Evolutionary conservation across 2,797 vertebrate genomes (phyloP), one percentile per base, ranked within the genome.

Genomic region (Diplodus sargus): DNA sequence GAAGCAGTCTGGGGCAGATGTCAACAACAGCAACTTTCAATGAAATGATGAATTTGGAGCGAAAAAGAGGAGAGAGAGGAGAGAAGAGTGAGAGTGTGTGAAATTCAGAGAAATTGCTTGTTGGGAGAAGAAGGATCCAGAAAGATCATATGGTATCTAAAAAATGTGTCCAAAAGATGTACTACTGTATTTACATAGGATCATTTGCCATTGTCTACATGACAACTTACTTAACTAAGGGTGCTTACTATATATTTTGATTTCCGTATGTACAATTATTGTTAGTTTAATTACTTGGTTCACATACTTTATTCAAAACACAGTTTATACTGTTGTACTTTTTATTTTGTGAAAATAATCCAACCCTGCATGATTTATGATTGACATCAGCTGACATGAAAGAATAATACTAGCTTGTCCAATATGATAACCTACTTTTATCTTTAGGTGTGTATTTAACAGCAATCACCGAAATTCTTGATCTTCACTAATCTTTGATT

Each of bases 11-110:
- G 57, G 67, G 81, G 57, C 78, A 87, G 59, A 86, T 80, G 82
- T 87, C 85, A 85, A 79, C 69, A 85, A 56, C 75, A 75, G 57
- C 60, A 65, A 72, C 71, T 77, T 79, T 59, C 72, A 82, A 83
- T 53, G 9, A 64, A 79, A 81, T 66, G 30, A 75, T 70, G n/a
- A 58, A 67, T 84, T 70, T 77, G 63, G 54, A 81, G 51, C 16
- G 16, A 56, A 47, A 8, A 8, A 25, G 42, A 57, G n/a, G 30
- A 62, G 49, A 53, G 23, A 53, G 23, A 13, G 23, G 34, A 34
- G 42, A 58, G 18, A 51, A 7, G 30, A 59, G 49, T 20, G 2
- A 53, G 30, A 16, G 28, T 0, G 0, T 47, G 34, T 43, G 28
- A 18, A 6, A 3, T 48, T 34, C 30, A 34, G 63, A 59, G 15